A percentile compares a stretch with the other conserved stretches of the same genome.
phyloP scores from a whole-genome alignment of 2,797 vertebrate species.

The Sebastes kiyomatsui region DNA sequence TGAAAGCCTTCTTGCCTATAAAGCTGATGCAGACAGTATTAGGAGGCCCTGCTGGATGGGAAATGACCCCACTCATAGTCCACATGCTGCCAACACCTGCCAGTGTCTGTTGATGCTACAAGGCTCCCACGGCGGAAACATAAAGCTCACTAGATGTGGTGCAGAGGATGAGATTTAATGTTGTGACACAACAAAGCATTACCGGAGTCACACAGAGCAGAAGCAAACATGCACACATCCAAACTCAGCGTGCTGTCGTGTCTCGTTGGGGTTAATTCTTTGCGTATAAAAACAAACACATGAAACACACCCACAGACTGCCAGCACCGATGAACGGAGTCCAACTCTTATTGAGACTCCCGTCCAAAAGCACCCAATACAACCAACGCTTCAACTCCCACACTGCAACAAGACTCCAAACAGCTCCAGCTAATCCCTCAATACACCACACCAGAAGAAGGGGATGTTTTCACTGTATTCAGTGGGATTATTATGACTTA shows the following conservation, averaged over 20 bases:
- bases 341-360: slow-evolving; percentile 32
- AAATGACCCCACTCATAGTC: not conserved
- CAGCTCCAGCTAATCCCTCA: no score
- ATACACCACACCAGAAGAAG: no score
- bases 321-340: slow-evolving; percentile 11
- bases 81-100: not conserved
- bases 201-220: no score
- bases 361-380: slow-evolving; percentile 26
- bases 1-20: not conserved
- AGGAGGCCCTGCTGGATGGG: not conserved
- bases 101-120: not conserved
- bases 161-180: slow-evolving; percentile 3
- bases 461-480: no score
- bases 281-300: slow-evolving; percentile 32
- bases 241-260: not conserved
- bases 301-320: slow-evolving; percentile 32
- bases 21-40: not conserved
- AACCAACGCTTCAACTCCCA: no score
- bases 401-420: no score
- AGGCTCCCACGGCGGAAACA: not conserved
- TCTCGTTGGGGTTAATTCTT: slow-evolving; percentile 34
- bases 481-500: no score
- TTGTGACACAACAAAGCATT: not conserved
- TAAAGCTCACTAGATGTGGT: slow-evolving; percentile 1
- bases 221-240: no score